phyloP scores from a whole-genome alignment of 2,113 vertebrate species.

The Eonycteris spelaea region DNA sequence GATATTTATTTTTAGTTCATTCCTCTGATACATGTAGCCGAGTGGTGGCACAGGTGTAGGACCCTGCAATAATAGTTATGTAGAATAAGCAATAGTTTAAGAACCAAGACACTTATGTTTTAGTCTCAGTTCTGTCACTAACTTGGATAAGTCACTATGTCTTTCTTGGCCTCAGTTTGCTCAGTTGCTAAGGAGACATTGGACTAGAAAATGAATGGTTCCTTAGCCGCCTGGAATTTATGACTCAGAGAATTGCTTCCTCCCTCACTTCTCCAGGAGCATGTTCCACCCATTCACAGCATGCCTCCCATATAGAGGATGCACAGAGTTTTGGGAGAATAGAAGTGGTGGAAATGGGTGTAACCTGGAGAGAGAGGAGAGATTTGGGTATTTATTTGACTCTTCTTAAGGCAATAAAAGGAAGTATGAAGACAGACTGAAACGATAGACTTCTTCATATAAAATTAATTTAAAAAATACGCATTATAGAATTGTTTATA shows the following conservation, averaged over 20 bases:
- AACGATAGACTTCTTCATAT: neutral
- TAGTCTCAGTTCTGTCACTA: neutral
- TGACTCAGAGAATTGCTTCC: neutral
- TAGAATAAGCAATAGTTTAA: neutral
- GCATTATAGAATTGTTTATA: neutral
- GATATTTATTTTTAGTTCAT: neutral
- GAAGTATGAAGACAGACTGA: neutral
- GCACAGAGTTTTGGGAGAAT: neutral
- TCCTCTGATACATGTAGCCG: neutral
- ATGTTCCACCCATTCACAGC: too few relatives aligned
- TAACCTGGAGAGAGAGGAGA: neutral
- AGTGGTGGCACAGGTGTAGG: neutral
- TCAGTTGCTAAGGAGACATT: neutral
- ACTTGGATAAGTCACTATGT: neutral
- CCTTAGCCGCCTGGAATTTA: neutral
- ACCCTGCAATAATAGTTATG: accelerated
- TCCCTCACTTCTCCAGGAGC: too few relatives aligned
- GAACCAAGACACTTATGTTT: neutral
- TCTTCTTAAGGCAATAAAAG: neutral
- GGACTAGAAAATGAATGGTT: neutral
- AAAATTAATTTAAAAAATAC: neutral
- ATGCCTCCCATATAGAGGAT: accelerated
- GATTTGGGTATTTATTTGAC: neutral
- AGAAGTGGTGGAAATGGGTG: neutral
- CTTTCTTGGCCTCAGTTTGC: neutral